Evolutionary conservation across 2,888 invertebrate genomes (phyloP).

Genomic region (Octodonta nipae): DNA sequence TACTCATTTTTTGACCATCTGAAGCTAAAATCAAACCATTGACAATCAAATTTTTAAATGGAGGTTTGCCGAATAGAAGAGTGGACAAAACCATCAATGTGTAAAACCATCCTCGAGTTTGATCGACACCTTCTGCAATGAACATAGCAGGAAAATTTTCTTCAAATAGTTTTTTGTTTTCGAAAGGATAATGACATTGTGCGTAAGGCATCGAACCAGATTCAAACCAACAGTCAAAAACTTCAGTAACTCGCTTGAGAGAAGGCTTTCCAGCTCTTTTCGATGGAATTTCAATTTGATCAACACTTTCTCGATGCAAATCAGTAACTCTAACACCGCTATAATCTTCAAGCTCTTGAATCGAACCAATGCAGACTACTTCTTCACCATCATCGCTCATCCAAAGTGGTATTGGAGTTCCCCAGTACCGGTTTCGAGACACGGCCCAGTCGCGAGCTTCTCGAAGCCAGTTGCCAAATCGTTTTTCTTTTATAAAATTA

Average conservation of each 20-base stretch:
- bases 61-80: conserved; percentile 86
- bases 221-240: conserved; percentile 99
- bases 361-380: conserved; percentile 77
- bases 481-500: conserved; percentile 85
- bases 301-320: conserved; percentile 82
- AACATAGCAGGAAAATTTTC: conserved; percentile 95
- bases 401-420: conserved; percentile 93
- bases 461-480: conserved; percentile 89
- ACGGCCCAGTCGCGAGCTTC: conserved; percentile 93
- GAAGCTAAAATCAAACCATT: conserved; percentile 91
- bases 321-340: conserved; percentile 68
- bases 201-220: conserved; percentile 99
- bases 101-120: conserved; percentile 97
- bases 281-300: conserved; percentile 79
- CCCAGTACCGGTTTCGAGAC: conserved; percentile 91
- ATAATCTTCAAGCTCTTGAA: conserved; percentile 65
- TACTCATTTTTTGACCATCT: conserved; percentile 99
- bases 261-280: conserved; percentile 54
- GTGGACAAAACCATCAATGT: conserved; percentile 94
- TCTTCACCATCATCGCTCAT: conserved; percentile 75
- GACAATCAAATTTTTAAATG: conserved; percentile 93
- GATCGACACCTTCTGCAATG: conserved; percentile 98
- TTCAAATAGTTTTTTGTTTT: conserved; percentile 75
- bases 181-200: conserved; percentile 91
- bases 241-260: conserved; percentile 74